Base-by-base conservation (phyloP, 92 coral and sea anemone genomes). In the Chrysogorgia sp. region DNA sequence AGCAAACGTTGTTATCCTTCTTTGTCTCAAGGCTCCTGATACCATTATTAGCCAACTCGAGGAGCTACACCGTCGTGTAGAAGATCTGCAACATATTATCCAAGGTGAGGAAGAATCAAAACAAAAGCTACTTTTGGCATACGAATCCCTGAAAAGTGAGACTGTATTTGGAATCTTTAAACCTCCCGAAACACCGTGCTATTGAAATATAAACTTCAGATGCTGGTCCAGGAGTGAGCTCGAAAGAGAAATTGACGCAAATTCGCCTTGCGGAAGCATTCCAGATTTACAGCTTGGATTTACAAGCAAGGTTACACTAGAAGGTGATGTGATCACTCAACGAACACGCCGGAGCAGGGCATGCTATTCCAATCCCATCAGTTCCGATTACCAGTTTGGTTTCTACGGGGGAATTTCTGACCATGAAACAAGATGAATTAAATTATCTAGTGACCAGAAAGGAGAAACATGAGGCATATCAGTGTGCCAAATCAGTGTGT, bases 181-280 rank as follows among this genome's bases (percentile, higher is more conserved):
- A 58, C 23, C 63, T 58, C 1, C 63, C 63, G 25, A 25, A 23
- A 58, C 63, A 82, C 25, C 62, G 74, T n/a, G 80, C 75, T 20
- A 49, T 82, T 63, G 86, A 82, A 71, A 72, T 72, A 30, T 65
- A 82, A 62, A 71, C 86, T 21, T 58, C 80, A 31, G 86, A 82
- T 72, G 86, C 75, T 34, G 81, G 81, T 26, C 81, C 81, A 6
- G 86, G 81, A 23, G 75, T 72, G 35, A 35, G 48, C 67, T 57
- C 40, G 20, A 59, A 72, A 71, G 75, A 60, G 63, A 82, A 47
- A 30, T 35, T 72, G 23, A 57, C 71, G 33, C 86, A 72, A 82
- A 82, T 72, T 43, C 47, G 86, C 0, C 81, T 74, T 10, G 86
- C 81, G 62, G 81, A 82, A 64, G 75, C 74, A 7, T 82, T 63